Conservation (phyloP, 2,888 invertebrate species). For the Xylophagus ater region DNA sequence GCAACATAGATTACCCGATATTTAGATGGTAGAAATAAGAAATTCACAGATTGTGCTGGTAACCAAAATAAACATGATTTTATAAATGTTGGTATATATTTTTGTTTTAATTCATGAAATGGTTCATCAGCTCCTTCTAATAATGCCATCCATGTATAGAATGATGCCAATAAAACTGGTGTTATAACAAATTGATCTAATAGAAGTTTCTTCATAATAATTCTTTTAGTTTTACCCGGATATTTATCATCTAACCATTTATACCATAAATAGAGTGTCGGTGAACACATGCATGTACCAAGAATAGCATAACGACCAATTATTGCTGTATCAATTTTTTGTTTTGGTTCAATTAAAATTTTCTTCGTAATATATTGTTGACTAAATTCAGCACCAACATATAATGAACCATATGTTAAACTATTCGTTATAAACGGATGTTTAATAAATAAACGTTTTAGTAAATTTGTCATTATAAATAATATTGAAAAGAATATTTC, state of each 20-base stretch:
- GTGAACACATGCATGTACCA: too few relatives aligned
- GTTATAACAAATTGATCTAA: slow-evolving; percentile 69
- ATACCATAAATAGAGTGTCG: slow-evolving; percentile 66
- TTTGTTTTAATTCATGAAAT: slow-evolving; percentile 57
- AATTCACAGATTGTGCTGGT: slow-evolving; percentile 70
- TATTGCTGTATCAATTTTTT: too few relatives aligned
- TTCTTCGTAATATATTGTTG: too few relatives aligned
- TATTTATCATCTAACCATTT: slow-evolving; percentile 61
- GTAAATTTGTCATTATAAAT: too few relatives aligned
- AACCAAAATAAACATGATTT: slow-evolving; percentile 77
- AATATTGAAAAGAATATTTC: too few relatives aligned
- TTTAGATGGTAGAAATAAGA: slow-evolving; percentile 57
- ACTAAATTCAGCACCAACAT: too few relatives aligned
- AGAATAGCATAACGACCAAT: too few relatives aligned
- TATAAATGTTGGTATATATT: slow-evolving; percentile 58
- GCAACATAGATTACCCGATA: slow-evolving; percentile 71
- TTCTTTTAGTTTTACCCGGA: slow-evolving; percentile 50
- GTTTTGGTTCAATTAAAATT: too few relatives aligned
- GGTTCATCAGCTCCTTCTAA: slow-evolving; percentile 61
- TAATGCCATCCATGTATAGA: slow-evolving; percentile 63
- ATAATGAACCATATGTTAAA: too few relatives aligned
- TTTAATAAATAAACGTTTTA: too few relatives aligned
- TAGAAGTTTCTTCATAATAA: slow-evolving; percentile 56
- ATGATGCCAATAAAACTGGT: slow-evolving; percentile 55
- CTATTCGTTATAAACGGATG: too few relatives aligned